Base-by-base conservation (phyloP, 1,140 invertebrate genomes). In the Maconellicoccus hirsutus region DNA sequence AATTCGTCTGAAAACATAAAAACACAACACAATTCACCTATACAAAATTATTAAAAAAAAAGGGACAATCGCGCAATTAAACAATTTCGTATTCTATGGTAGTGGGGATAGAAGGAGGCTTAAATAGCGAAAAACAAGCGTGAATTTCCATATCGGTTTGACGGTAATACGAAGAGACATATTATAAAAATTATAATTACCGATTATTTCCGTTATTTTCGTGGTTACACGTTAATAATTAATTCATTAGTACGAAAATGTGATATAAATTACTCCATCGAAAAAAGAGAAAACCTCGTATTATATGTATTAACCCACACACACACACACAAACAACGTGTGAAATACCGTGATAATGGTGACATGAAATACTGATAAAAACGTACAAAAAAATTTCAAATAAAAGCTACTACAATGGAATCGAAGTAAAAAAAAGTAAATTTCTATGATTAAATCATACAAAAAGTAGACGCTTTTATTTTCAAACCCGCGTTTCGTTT, bases 341-440 rank as follows among this genome's bases (percentile, higher is more conserved):
- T 16, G n/a, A 52, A 7, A 7, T 38, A 14, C n/a, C 42, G 42
- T 52, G 42, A 52, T 16, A 52, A 3, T 16, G n/a, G 42, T 52
- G 42, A 52, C 42, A 16, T 8, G 42, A 52, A n/a, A 52, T 52
- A 52, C 42, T 52, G 42, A 52, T 52, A 52, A 52, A 52, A 69
- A 29, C 12, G 27, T 69, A 69, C n/a, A 26, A 26, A 25, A 69
- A 69, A 69, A 23, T 29, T 69, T 12, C 8, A 69, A 29, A 25
- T 26, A 69, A 29, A 69, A 29, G 27, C 63, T 69, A 69, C 22
- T 25, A 26, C 22, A 22, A 69, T 26, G 63, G 63, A 69, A 69
- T 69, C 23, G 22, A 69, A 21, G 22, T 69, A 69, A 69, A 29
- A 26, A 69, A 69, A 26, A 26, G n/a, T n/a, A n/a, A n/a, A n/a